Percentiles rank a stretch among this genome's conserved stretches.
phyloP scores from a whole-genome alignment of 1,140 invertebrate genomes.

The Parasteatoda tepidariorum region DNA sequence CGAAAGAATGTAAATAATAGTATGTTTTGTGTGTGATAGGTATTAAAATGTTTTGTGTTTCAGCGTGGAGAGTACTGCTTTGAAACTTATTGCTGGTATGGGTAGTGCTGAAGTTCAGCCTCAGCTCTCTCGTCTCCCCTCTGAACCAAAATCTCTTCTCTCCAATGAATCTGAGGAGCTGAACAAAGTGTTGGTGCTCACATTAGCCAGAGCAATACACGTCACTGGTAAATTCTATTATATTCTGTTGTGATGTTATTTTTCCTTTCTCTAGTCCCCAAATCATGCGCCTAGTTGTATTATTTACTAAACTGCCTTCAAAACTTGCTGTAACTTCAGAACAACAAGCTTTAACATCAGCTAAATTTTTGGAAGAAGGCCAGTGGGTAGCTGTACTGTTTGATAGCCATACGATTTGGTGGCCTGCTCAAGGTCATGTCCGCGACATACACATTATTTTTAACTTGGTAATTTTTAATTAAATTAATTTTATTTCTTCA shows the following conservation, averaged over 20 bases:
- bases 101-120: conserved; percentile 82
- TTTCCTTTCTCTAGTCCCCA: neutral
- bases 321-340: no score
- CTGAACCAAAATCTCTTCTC: conserved; percentile 84
- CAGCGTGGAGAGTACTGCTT: conserved; percentile 92
- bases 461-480: no score
- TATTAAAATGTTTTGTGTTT: no score
- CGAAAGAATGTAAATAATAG: no score
- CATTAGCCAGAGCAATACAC: conserved; percentile 92
- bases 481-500: no score
- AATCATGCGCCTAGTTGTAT: no score
- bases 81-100: conserved; percentile 89
- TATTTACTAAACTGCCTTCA: no score
- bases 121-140: conserved; percentile 82
- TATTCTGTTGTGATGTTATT: conserved; percentile 5
- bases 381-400: neutral
- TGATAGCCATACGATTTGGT: neutral
- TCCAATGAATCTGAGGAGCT: conserved; percentile 95
- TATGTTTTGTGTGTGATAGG: no score
- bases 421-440: no score
- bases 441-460: no score
- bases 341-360: no score
- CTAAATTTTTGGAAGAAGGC: no score
- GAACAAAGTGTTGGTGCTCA: conserved; percentile 84
- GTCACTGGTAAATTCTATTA: conserved; percentile 78